Base-by-base conservation (phyloP, 2,888 invertebrate genomes). In the Coleophora deauratella region DNA sequence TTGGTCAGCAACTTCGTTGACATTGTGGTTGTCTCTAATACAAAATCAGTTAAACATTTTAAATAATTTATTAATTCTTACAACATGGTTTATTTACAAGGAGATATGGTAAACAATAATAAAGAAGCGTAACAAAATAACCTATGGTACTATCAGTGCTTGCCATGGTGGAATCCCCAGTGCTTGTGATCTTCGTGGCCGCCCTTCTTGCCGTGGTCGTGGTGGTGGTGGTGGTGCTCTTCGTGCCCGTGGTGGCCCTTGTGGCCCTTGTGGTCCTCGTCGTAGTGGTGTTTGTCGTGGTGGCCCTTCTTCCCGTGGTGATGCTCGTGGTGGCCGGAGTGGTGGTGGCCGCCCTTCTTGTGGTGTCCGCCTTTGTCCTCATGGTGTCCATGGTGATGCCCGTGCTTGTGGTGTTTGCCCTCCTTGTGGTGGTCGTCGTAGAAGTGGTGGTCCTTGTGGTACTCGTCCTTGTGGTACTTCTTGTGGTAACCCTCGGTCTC, bases 381-480 rank as follows among this genome's bases (percentile, higher is more conserved):
- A 61, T 94, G 93, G 62, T 94, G 91, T 42, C 91, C 91, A 62
- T 94, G 91, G 66, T 91, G 91, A 57, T 92, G 86, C 8, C 93
- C 94, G 58, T 92, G 91, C 62, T 94, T 95, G 67, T 91, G 90
- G 66, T 94, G 93, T 62, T 93, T 91, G 37, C 94, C 94, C 43
- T 92, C 93, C 62, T 94, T 93, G 73, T 95, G 93, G 63, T 91
- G 91, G 66, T 95, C 94, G 56, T 95, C 94, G 74, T 95, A 95
- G 87, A 95, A 95, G 84, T 94, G 93, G 68, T 94, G 94, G 60
- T 94, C 92, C 72, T 95, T 95, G 62, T 93, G 91, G 72, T 91
- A 94, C 66, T 95, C 95, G 64, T 95, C 94, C 68, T 95, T 95
- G 72, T 94, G 93, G 57, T 92, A 91, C 60, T 94, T 94, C 75